Conservation (phyloP, 2,888 invertebrate species). For the Drosophila buzzatii region DNA sequence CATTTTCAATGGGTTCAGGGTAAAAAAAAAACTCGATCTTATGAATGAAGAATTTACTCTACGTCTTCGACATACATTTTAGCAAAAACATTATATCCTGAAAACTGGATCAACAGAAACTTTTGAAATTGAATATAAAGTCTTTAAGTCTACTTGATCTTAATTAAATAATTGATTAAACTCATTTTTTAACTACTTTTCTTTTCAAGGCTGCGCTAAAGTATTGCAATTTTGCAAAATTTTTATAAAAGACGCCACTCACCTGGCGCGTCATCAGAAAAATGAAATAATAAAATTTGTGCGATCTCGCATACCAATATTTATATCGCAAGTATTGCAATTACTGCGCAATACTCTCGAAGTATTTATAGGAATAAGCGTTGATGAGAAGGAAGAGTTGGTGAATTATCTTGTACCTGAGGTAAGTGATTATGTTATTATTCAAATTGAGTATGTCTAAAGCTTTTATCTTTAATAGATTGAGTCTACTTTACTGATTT, state of each 20-base stretch:
- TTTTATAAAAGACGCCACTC: conserved; percentile 88
- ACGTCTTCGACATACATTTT: too few relatives aligned
- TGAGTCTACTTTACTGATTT: conserved; percentile 87
- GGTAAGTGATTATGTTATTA: conserved; percentile 82
- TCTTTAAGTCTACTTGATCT: too few relatives aligned
- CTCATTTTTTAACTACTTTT: not conserved
- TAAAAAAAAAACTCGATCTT: too few relatives aligned
- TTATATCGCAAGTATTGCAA: conserved; percentile 88
- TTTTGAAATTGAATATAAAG: not conserved
- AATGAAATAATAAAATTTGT: conserved; percentile 89
- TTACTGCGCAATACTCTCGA: conserved; percentile 87
- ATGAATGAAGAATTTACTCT: too few relatives aligned
- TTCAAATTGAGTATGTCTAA: not conserved
- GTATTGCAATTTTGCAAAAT: conserved; percentile 88
- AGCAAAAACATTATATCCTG: too few relatives aligned
- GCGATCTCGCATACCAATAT: conserved; percentile 88
- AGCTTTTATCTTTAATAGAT: conserved; percentile 84
- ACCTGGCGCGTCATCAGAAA: conserved; percentile 88
- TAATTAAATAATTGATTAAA: not conserved
- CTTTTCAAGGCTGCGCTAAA: conserved; percentile 85
- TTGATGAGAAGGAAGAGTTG: conserved; percentile 87
- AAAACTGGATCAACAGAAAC: not conserved
- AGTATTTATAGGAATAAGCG: conserved; percentile 87
- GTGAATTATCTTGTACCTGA: conserved; percentile 89
- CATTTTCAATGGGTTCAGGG: too few relatives aligned